phyloP scores from a whole-genome alignment of 2,113 vertebrate genomes.

The Delphinapterus leucas region DNA sequence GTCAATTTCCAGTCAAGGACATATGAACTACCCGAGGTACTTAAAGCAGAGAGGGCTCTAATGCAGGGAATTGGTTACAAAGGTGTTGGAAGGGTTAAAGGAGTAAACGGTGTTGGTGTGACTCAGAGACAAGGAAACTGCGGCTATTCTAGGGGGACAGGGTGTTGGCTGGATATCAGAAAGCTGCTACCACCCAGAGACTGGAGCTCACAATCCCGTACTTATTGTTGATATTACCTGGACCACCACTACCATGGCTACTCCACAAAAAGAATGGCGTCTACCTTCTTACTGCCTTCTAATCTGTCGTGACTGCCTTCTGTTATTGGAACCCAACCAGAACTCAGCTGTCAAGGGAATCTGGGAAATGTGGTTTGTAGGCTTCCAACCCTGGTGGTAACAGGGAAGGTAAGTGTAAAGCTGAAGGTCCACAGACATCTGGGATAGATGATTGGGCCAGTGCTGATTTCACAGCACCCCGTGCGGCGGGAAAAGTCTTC shows the following conservation, averaged over 20 bases:
- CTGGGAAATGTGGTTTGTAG: not conserved
- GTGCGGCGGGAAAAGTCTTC: not conserved
- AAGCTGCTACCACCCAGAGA: not conserved
- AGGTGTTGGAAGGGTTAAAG: not conserved
- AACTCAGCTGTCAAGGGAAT: not conserved
- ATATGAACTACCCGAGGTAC: not conserved
- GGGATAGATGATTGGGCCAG: not conserved
- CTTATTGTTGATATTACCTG: not conserved
- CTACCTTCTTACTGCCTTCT: not conserved
- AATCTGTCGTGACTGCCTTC: not conserved
- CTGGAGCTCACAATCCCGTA: not conserved
- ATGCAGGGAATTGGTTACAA: not conserved
- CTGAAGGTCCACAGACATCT: not conserved
- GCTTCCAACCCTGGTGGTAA: not conserved
- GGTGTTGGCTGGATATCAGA: not conserved
- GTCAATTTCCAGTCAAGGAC: not conserved
- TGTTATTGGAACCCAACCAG: not conserved
- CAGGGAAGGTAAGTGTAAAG: not conserved
- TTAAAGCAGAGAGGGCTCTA: not conserved
- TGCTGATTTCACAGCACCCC: not conserved
- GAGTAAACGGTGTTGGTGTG: not conserved
- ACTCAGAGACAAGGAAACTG: not conserved
- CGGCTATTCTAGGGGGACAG: not conserved
- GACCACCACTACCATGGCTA: not conserved
- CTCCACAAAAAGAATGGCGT: not conserved